phyloP scores from a whole-genome alignment of 2,113 vertebrate genomes.

The Plectropomus leopardus region DNA sequence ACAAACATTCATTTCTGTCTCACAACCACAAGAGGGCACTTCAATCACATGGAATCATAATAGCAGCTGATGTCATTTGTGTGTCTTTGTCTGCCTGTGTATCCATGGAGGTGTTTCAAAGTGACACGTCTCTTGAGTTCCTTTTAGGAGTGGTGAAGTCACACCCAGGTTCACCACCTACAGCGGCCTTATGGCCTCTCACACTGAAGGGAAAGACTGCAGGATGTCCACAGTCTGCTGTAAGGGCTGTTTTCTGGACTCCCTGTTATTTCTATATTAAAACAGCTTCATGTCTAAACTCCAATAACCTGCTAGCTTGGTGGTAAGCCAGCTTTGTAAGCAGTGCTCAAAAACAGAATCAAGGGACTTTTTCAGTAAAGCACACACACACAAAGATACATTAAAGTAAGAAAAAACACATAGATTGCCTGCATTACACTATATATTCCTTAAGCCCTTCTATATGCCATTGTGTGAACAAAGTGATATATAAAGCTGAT shows the following conservation, averaged over 20 bases:
- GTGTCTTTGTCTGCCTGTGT: constrained; percentile 19
- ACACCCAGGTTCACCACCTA: constrained; percentile 87
- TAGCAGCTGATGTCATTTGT: constrained; percentile 42
- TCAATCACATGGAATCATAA: constrained; percentile 42
- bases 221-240: constrained; percentile 90
- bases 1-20: constrained; percentile 33
- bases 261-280: constrained; percentile 86
- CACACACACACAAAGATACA: constrained; percentile 25
- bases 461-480: constrained; percentile 14
- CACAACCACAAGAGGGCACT: constrained; percentile 73
- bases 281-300: constrained; percentile 86
- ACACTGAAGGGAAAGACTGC: constrained; percentile 88
- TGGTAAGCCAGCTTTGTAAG: constrained; percentile 78
- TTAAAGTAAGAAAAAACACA: constrained; percentile 1
- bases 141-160: constrained; percentile 45
- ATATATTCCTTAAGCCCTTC: constrained; percentile 17
- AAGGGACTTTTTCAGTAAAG: constrained; percentile 32
- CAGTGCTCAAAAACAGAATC: constrained; percentile 92
- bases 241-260: constrained; percentile 90
- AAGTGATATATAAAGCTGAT: constrained; percentile 33
- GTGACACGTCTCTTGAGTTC: constrained; percentile 1
- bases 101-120: constrained; percentile 2
- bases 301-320: constrained; percentile 90
- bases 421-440: not conserved
- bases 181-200: constrained; percentile 89